These are phyloP conservation scores for Ptychochromis oligacanthus DNA, from an alignment of 2,113 vertebrate genomes.

Conservation along the genomic window DNA sequence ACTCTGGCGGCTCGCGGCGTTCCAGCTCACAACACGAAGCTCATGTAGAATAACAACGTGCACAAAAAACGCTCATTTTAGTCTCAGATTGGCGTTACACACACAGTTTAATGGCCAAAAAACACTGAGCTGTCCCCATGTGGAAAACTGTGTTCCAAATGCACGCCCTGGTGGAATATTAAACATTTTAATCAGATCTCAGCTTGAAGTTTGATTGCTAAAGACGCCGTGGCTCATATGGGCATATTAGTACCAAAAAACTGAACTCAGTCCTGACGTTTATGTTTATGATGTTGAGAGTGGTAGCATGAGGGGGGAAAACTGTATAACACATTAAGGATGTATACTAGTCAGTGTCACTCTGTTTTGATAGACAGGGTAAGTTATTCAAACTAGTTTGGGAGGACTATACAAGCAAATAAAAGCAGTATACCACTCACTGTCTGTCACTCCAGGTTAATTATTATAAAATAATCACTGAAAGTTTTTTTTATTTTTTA, in stretches of 20 bases:
- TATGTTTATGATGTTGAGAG: too few species aligned
- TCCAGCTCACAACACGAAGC: slow-evolving; percentile 34
- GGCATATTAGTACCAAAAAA: background rate
- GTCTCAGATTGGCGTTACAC: slow-evolving; percentile 1
- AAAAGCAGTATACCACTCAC: too few species aligned
- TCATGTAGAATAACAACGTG: slow-evolving; percentile 57
- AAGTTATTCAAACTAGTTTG: too few species aligned
- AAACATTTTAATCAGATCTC: background rate
- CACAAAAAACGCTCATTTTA: slow-evolving; percentile 34
- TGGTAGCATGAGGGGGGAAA: too few species aligned
- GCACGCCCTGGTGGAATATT: background rate
- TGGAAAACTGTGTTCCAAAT: background rate
- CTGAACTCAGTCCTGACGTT: background rate
- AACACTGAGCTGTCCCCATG: slow-evolving; percentile 8
- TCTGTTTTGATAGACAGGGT: too few species aligned
- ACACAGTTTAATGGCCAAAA: slow-evolving; percentile 31
- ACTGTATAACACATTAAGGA: too few species aligned
- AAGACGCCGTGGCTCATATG: background rate
- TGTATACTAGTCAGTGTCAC: too few species aligned
- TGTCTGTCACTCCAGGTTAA: too few species aligned
- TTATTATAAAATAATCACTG: too few species aligned
- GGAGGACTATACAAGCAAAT: too few species aligned
- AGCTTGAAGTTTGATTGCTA: background rate
- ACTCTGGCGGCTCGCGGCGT: slow-evolving; percentile 5
- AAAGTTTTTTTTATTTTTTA: too few species aligned